phyloP scores from a whole-genome alignment of 1,140 invertebrate genomes.

The Asbolus verrucosus region DNA sequence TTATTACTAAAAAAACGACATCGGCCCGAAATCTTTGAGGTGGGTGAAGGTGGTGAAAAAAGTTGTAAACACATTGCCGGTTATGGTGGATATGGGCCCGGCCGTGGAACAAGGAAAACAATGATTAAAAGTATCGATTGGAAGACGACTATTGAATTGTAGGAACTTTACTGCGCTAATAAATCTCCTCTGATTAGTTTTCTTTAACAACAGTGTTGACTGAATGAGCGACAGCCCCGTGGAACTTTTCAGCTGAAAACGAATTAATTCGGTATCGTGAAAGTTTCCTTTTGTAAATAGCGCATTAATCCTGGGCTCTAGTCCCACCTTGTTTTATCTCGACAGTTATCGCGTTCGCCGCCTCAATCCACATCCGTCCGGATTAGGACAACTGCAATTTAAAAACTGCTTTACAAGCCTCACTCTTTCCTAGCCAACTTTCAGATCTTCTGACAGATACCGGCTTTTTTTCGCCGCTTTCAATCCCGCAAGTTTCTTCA shows the following conservation, averaged over 20 bases:
- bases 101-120: slow-evolving; percentile 8
- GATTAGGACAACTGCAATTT: slow-evolving; percentile 44
- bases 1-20: too few species aligned
- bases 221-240: slow-evolving; percentile 49
- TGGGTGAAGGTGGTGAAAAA: slow-evolving; percentile 23
- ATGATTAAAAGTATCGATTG: slow-evolving; percentile 38
- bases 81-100: neutral
- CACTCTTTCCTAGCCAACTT: slow-evolving; percentile 25
- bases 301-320: slow-evolving; percentile 48
- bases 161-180: slow-evolving; percentile 45
- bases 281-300: slow-evolving; percentile 48
- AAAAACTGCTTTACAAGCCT: slow-evolving; percentile 39
- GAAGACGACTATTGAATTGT: slow-evolving; percentile 36
- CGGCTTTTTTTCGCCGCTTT: neutral
- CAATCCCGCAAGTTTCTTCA: neutral
- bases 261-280: slow-evolving; percentile 51
- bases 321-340: slow-evolving; percentile 51
- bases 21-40: slow-evolving; percentile 42
- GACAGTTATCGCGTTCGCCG: slow-evolving; percentile 45
- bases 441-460: slow-evolving; percentile 20
- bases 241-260: slow-evolving; percentile 50
- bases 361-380: slow-evolving; percentile 34
- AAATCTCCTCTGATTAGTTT: slow-evolving; percentile 52
- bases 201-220: slow-evolving; percentile 45
- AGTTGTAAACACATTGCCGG: neutral